Evolutionary conservation across 1,140 invertebrate genomes (phyloP).

Genomic region (Neodiprion fabricii): DNA sequence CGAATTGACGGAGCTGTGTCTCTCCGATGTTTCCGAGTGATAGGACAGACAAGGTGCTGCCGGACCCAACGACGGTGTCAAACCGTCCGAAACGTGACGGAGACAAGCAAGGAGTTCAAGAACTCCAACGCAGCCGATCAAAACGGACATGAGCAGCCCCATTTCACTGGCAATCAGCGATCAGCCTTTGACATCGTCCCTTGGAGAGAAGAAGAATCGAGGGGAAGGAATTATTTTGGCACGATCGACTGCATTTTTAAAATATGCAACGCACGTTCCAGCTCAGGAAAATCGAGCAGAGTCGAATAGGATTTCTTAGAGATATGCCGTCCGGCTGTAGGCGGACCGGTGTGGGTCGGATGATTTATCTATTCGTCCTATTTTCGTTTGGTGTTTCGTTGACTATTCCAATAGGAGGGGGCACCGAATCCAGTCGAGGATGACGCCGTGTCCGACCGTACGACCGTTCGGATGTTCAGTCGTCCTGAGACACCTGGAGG

Average conservation of each 20-base stretch:
- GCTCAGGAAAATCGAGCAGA: no score
- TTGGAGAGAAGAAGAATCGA: no score
- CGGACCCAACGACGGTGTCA: slow-evolving; percentile 42
- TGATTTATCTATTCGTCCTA: slow-evolving; percentile 4
- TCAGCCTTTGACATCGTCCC: no score
- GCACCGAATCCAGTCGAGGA: not conserved
- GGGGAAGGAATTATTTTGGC: no score
- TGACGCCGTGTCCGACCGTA: not conserved
- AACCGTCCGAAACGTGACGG: slow-evolving; percentile 62
- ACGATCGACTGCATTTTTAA: no score
- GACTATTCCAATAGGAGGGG: not conserved
- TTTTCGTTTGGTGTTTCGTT: not conserved
- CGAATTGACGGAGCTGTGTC: slow-evolving; percentile 47
- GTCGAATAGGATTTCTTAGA: not conserved
- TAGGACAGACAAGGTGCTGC: slow-evolving; percentile 49
- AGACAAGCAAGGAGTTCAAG: slow-evolving; percentile 70
- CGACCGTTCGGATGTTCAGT: slow-evolving; percentile 1
- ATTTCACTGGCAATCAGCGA: slow-evolving; percentile 52
- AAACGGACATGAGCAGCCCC: slow-evolving; percentile 73
- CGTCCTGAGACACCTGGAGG: slow-evolving; percentile 6
- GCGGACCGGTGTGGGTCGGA: not conserved
- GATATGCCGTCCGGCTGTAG: not conserved
- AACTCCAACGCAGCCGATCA: slow-evolving; percentile 75
- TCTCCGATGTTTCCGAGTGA: slow-evolving; percentile 43
- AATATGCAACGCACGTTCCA: no score